These are phyloP conservation scores for Pachyseris speciosa DNA, from an alignment of 64 coral and sea anemone genomes.

Conservation along the genomic window DNA sequence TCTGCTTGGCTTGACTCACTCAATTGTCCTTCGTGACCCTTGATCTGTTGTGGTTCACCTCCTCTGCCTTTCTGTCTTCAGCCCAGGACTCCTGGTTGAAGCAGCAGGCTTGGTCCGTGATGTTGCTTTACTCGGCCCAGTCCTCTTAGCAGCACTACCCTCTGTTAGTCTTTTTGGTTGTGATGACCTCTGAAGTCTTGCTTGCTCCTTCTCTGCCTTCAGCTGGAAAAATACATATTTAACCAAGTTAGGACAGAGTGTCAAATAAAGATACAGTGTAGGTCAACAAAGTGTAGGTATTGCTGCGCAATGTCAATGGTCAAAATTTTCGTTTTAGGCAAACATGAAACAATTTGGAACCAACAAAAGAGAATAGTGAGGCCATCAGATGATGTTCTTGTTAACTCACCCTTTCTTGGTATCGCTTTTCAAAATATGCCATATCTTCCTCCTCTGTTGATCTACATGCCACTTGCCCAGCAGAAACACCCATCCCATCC, in stretches of 20 bases:
- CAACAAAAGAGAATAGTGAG: too few relatives aligned
- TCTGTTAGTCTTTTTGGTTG: not conserved
- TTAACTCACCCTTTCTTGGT: conserved; percentile 88
- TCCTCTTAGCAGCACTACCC: not conserved
- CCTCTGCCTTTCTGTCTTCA: not conserved
- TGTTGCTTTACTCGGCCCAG: not conserved
- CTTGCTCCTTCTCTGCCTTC: conserved; percentile 37
- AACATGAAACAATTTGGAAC: too few relatives aligned
- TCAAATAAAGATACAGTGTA: not conserved
- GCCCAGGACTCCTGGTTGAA: not conserved
- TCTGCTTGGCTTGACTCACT: too few relatives aligned
- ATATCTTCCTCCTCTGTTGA: conserved; percentile 92
- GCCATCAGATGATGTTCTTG: too few relatives aligned
- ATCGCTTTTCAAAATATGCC: conserved; percentile 94
- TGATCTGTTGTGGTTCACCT: not conserved
- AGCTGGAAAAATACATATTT: not conserved
- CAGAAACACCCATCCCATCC: conserved; percentile 23
- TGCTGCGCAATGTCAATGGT: too few relatives aligned
- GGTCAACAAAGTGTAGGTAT: not conserved
- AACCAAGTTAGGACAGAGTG: not conserved
- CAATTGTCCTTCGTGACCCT: not conserved
- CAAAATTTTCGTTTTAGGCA: too few relatives aligned
- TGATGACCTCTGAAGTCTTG: conserved; percentile 2
- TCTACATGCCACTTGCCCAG: conserved; percentile 18
- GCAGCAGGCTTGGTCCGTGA: conserved; percentile 5